These are phyloP conservation scores for Tridacna gigas DNA, from an alignment of 2,888 invertebrate genomes.

Conservation along the genomic window DNA sequence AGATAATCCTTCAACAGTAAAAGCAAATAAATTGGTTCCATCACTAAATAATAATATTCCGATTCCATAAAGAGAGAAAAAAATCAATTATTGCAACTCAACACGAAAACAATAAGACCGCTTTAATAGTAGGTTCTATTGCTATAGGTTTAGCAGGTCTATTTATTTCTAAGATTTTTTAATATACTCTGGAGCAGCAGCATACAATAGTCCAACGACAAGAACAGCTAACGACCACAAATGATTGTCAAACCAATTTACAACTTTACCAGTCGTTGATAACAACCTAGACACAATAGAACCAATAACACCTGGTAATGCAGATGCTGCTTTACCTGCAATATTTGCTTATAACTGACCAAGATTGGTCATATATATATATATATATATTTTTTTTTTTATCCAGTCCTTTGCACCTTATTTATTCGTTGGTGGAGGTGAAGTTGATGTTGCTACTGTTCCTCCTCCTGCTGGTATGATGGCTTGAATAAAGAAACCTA, in stretches of 20 bases:
- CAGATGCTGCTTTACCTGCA: constrained; percentile 44
- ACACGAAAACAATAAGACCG: too few relatives aligned
- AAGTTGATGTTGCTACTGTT: constrained; percentile 6
- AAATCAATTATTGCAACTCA: too few relatives aligned
- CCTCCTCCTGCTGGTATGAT: constrained; percentile 29
- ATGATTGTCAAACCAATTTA: constrained; percentile 49
- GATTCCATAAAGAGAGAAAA: too few relatives aligned
- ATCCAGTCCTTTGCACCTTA: constrained; percentile 39
- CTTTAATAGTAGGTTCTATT: too few relatives aligned
- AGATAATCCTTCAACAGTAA: constrained; percentile 22
- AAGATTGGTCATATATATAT: too few relatives aligned
- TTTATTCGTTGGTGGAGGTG: constrained; percentile 14
- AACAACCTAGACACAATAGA: constrained; percentile 50
- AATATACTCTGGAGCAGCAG: too few relatives aligned
- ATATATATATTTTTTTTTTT: too few relatives aligned
- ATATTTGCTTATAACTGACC: constrained; percentile 34
- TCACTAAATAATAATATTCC: too few relatives aligned
- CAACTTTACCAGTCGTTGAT: constrained; percentile 43
- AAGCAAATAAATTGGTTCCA: constrained; percentile 10
- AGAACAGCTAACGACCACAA: constrained; percentile 47
- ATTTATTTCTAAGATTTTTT: too few relatives aligned
- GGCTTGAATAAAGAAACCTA: constrained; percentile 47
- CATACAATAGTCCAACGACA: constrained; percentile 29
- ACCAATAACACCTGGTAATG: constrained; percentile 47
- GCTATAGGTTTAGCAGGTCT: too few relatives aligned